Evolutionary conservation across 2,888 invertebrate species (phyloP), one percentile per base, ranked within the genome.

Genomic region (Cyrtodaria siliqua): DNA sequence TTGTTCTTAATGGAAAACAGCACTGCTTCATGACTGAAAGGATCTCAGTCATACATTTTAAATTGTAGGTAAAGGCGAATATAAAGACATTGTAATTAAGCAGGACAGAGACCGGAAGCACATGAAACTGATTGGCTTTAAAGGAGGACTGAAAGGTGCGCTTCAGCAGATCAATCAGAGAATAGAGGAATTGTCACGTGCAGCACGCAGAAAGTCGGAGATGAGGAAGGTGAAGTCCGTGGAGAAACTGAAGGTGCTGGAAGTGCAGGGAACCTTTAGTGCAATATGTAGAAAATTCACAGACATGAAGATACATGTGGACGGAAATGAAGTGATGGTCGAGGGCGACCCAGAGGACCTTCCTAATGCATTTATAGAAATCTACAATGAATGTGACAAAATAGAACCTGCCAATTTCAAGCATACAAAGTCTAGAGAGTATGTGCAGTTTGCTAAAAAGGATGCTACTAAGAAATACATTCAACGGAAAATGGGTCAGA

Each of bases 291-390:
- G 53, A 20, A 80, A 73, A 38, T 76, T 57, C 52, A 23, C 38
- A 18, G 80, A 80, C 59, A 56, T 80, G 59, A 69, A 73, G 27
- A 80, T 80, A 44, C 56, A 55, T 55, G 59, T 69, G n/a, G 62
- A 76, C 14, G 76, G 73, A 33, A 70, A 64, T 50, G 73, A 76
- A 23, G 67, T 80, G 8, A 76, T 70, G 23, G 55, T 80, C 6
- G 76, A 76, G 42, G 80, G 80, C 42, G 75, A 80, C 47, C 80
- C 80, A 8, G 62, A 61, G 18, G 80, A 80, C 42, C 72, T 80
- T 52, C 66, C 69, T 23, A 69, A 69, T 29, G 80, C 80, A 38
- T 80, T 80, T 42, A 72, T 72, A 16, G 73, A 80, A 52, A 80
- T 80, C 57, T 73, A 66, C 24, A 52, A 24, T 8, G 80, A 76